Base-by-base conservation (phyloP, 2,113 vertebrate genomes). In the Spea bombifrons region DNA sequence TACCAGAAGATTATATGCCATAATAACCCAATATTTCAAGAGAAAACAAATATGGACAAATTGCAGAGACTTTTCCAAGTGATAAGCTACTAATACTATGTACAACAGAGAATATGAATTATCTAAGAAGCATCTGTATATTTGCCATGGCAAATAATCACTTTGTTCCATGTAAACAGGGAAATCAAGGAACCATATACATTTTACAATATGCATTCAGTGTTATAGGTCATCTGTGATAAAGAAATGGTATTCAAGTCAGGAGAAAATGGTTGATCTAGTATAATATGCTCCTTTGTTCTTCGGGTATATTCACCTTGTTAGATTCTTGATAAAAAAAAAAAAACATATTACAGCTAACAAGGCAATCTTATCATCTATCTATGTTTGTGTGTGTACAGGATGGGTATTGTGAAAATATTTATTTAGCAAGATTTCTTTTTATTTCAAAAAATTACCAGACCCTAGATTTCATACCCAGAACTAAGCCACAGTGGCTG, bases 141-240 rank as follows among this genome's bases (percentile, higher is more conserved):
- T 30, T 30, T 30, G 30, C 30, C 30, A 30, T 30, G 30, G 30
- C 1, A 30, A 30, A 30, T 30, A 30, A 30, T 30, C 30, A 30
- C 30, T 30, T 30, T 30, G 30, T 30, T 30, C 30, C 30, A 30
- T 30, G 30, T 30, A 30, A 30, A 30, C 30, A 30, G 6, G 59
- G 47, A 64, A 78, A 78, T 71, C 8, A 12, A 78, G 67, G 52
- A 52, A 64, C 30, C 8, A 12, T 17, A 71, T 78, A 65, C 50
- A 78, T 78, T 57, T 64, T 78, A 78, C 67, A 64, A 71, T 71
- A 52, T 78, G 75, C 46, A 71, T 52, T 72, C 63, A 53, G 47
- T 66, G 65, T 72, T 78, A 61, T 71, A 72, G 76, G 76, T 72
- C 76, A 78, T 30, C 65, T 52, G 68, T 16, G 65, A 78, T 66